These are phyloP conservation scores for Aphelinus atriplicis DNA, from an alignment of 1,140 invertebrate genomes.

Conservation along the genomic window DNA sequence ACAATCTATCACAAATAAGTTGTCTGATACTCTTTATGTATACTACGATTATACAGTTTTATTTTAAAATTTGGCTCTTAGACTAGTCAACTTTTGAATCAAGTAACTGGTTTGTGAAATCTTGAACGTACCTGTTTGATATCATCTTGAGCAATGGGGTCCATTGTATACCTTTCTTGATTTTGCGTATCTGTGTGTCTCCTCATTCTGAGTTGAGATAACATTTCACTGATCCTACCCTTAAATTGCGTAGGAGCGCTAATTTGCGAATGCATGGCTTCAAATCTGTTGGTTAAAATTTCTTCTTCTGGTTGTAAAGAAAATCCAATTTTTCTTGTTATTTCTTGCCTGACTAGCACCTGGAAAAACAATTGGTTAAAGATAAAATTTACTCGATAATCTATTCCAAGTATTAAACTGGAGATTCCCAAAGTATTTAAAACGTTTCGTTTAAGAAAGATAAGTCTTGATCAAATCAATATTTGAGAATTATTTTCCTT, in stretches of 20 bases:
- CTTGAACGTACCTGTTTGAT: constrained; percentile 69
- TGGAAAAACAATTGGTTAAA: constrained; percentile 52
- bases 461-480: not conserved
- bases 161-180: constrained; percentile 71
- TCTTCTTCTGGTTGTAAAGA: constrained; percentile 91
- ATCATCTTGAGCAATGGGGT: constrained; percentile 71
- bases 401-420: too few species aligned
- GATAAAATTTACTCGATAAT: constrained; percentile 12
- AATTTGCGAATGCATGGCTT: constrained; percentile 85
- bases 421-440: not conserved
- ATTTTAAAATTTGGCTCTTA: too few species aligned
- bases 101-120: too few species aligned
- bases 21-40: too few species aligned
- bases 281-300: constrained; percentile 81
- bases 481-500: too few species aligned
- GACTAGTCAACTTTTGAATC: too few species aligned
- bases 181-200: constrained; percentile 66
- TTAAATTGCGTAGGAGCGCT: constrained; percentile 93
- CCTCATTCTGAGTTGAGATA: constrained; percentile 87
- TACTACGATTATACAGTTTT: too few species aligned
- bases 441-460: not conserved
- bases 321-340: constrained; percentile 84
- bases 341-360: constrained; percentile 89
- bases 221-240: constrained; percentile 88
- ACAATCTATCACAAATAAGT: too few species aligned